phyloP scores from a whole-genome alignment of 2,113 vertebrate genomes.

The Bubo scandiacus region DNA sequence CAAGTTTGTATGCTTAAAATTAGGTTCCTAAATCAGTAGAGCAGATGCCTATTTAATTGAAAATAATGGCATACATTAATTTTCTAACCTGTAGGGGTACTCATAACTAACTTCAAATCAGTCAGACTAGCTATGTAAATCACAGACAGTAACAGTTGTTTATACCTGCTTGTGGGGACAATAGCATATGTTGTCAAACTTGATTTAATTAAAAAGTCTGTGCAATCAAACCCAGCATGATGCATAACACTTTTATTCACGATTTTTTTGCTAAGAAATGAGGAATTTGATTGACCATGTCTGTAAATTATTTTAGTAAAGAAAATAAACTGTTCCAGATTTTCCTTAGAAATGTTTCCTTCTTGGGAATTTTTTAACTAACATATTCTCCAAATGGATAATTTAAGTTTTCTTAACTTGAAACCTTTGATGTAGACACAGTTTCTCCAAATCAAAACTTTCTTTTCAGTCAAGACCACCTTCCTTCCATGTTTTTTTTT shows the following conservation, averaged over 20 bases:
- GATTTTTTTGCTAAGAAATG: background rate
- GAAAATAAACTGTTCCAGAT: background rate
- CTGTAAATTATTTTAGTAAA: background rate
- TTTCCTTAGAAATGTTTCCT: background rate
- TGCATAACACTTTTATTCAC: background rate
- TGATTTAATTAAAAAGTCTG: slow-evolving; percentile 38
- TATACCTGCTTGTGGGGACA: slow-evolving; percentile 12
- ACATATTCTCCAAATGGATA: background rate
- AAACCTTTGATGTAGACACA: background rate
- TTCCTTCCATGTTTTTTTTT: background rate
- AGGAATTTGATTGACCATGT: background rate
- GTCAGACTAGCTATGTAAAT: background rate
- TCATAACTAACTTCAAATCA: slow-evolving; percentile 35
- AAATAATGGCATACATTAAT: slow-evolving; percentile 34
- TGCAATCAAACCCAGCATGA: background rate
- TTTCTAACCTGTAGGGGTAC: slow-evolving; percentile 36
- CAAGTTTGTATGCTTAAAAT: background rate
- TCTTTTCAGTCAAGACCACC: background rate
- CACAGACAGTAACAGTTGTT: slow-evolving; percentile 22
- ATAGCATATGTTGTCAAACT: slow-evolving; percentile 26
- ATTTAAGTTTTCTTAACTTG: background rate
- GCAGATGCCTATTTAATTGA: slow-evolving; percentile 19
- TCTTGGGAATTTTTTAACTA: background rate
- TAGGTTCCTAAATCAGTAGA: background rate
- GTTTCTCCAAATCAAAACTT: background rate